phyloP scores from a whole-genome alignment of 2,113 vertebrate genomes.

The Fukomys damarensis region DNA sequence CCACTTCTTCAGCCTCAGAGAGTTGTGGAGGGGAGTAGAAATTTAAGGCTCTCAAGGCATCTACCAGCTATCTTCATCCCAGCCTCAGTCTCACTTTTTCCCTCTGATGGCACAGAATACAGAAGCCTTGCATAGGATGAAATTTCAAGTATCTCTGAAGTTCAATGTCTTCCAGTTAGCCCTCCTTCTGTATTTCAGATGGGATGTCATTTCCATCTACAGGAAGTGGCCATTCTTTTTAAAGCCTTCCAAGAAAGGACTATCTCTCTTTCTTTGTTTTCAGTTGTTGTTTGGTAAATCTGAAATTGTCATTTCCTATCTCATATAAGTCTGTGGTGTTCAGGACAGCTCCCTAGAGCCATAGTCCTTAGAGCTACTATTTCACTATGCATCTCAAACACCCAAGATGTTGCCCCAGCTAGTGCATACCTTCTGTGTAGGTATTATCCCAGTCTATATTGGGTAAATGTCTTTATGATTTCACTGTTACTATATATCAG shows the following conservation, averaged over 20 bases:
- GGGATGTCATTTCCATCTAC: not conserved
- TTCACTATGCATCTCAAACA: not conserved
- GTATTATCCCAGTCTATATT: not conserved
- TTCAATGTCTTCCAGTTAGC: not conserved
- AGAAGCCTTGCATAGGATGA: not conserved
- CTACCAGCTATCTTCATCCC: not conserved
- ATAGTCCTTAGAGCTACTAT: not conserved
- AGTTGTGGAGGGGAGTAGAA: not conserved
- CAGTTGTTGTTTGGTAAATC: not conserved
- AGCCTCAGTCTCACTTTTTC: not conserved
- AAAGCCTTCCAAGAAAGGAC: not conserved
- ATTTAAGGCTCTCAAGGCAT: not conserved
- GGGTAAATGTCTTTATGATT: not conserved
- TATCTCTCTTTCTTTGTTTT: conserved; percentile 8
- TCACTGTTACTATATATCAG: not conserved
- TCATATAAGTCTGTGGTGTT: not conserved
- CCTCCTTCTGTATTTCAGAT: not conserved
- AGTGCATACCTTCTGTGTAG: not conserved
- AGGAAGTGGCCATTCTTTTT: not conserved
- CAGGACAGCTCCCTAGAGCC: not conserved
- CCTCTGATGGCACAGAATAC: not conserved
- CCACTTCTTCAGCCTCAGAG: not conserved
- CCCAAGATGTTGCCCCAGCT: not conserved
- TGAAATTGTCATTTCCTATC: not conserved
- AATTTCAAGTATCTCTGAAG: not conserved